Conservation (phyloP, 2,113 vertebrate genomes). For the Trichechus manatus region DNA sequence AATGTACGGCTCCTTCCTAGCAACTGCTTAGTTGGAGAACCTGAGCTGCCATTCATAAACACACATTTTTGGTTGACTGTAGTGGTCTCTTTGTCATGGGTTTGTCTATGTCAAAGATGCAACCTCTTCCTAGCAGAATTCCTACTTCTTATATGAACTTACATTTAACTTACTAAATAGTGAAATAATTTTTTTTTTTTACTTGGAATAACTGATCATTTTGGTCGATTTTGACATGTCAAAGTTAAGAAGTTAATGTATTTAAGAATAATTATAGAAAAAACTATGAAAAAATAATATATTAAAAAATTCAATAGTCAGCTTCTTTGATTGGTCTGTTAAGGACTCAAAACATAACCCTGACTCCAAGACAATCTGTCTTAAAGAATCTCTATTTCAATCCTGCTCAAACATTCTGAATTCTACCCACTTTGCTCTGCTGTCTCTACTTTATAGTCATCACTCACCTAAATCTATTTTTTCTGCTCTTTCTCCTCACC, state of each 20-base stretch:
- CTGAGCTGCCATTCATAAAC: background rate
- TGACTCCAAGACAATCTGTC: background rate
- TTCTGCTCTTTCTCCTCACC: background rate
- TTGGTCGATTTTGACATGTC: background rate
- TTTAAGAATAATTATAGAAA: background rate
- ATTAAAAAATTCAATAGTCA: background rate
- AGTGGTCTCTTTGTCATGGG: background rate
- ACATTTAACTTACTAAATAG: background rate
- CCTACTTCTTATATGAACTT: background rate
- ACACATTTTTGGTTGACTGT: background rate
- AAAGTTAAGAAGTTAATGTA: background rate
- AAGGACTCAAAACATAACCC: background rate
- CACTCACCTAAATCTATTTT: background rate
- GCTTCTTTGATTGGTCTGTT: background rate
- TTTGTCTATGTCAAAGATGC: background rate
- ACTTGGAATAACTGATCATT: background rate
- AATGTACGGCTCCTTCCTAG: background rate
- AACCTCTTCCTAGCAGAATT: background rate
- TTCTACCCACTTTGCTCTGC: rapidly evolving
- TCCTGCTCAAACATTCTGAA: background rate
- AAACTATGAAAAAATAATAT: background rate
- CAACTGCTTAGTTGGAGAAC: background rate
- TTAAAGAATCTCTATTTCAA: background rate
- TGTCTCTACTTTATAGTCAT: background rate
- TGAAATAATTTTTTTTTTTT: background rate